Conservation (phyloP, 2,888 invertebrate species). For the Troilus luridus region DNA sequence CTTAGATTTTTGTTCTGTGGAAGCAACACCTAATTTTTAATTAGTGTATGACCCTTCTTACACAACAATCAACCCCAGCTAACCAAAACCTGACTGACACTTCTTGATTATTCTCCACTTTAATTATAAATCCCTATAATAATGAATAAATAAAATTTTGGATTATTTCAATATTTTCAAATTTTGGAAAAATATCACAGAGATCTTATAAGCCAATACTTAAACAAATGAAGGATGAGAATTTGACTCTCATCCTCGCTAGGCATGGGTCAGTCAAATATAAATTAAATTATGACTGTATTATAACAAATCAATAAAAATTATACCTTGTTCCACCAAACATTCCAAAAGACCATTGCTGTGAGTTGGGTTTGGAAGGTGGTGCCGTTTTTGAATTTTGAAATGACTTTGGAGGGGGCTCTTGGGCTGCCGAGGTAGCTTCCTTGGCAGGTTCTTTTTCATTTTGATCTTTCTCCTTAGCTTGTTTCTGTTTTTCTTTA, state of each 20-base stretch:
- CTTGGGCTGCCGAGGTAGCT: slow-evolving; percentile 67
- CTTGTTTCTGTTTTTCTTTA: slow-evolving; percentile 71
- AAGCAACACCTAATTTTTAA: too few relatives aligned
- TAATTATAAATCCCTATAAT: too few relatives aligned
- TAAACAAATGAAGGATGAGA: neutral
- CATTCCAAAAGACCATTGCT: slow-evolving; percentile 72
- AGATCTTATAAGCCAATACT: neutral
- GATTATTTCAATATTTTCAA: neutral
- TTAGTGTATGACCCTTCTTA: too few relatives aligned
- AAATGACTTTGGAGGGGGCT: slow-evolving; percentile 66
- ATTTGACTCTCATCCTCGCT: too few relatives aligned
- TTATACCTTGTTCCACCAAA: slow-evolving; percentile 70
- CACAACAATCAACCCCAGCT: too few relatives aligned
- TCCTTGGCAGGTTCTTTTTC: slow-evolving; percentile 64
- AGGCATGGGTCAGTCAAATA: neutral
- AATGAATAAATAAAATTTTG: too few relatives aligned
- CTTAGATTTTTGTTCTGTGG: too few relatives aligned
- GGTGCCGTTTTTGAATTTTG: slow-evolving; percentile 69
- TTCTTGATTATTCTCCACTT: too few relatives aligned
- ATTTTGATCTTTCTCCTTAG: slow-evolving; percentile 62
- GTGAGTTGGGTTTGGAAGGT: slow-evolving; percentile 69
- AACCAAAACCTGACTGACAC: too few relatives aligned
- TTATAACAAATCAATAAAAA: neutral
- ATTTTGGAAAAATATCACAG: neutral
- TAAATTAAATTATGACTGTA: neutral